These are phyloP conservation scores for Leucania comma DNA, from an alignment of 2,888 invertebrate genomes.

Conservation along the genomic window DNA sequence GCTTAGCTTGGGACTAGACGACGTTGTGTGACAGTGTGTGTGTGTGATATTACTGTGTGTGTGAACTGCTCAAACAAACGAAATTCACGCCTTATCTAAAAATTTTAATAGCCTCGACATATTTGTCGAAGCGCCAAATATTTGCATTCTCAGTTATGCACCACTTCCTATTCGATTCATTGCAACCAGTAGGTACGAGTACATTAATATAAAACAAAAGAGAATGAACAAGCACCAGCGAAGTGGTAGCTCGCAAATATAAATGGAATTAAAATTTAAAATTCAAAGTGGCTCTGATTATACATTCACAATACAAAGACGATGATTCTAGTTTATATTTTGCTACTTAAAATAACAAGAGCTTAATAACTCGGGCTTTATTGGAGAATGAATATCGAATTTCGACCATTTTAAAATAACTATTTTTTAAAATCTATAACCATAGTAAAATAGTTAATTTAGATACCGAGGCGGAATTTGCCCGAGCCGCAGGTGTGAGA, in stretches of 20 bases:
- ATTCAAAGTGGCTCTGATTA: conserved; percentile 60
- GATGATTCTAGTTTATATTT: conserved; percentile 38
- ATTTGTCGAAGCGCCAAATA: conserved; percentile 37
- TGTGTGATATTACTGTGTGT: no score
- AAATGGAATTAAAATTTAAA: conserved; percentile 63
- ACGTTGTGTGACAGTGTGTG: no score
- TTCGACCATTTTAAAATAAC: not conserved
- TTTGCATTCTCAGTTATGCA: conserved; percentile 35
- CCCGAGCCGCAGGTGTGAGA: no score
- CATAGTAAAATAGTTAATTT: no score
- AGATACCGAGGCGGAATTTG: no score
- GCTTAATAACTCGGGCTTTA: conserved; percentile 13
- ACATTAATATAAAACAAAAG: conserved; percentile 43
- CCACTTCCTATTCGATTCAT: conserved; percentile 16
- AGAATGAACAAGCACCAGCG: conserved; percentile 46
- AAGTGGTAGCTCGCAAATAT: conserved; percentile 52
- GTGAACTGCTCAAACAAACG: not conserved
- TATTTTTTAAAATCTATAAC: no score
- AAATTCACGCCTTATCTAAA: not conserved
- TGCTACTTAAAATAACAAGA: conserved; percentile 31
- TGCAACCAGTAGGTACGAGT: conserved; percentile 28
- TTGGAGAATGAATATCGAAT: conserved; percentile 1
- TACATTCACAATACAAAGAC: conserved; percentile 60
- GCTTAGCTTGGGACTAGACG: no score
- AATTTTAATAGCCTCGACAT: conserved; percentile 1